A percentile compares a stretch with the other conserved stretches of the same genome.
phyloP scores from a whole-genome alignment of 1,140 invertebrate genomes.

The Pseudomyrmex concolor region DNA sequence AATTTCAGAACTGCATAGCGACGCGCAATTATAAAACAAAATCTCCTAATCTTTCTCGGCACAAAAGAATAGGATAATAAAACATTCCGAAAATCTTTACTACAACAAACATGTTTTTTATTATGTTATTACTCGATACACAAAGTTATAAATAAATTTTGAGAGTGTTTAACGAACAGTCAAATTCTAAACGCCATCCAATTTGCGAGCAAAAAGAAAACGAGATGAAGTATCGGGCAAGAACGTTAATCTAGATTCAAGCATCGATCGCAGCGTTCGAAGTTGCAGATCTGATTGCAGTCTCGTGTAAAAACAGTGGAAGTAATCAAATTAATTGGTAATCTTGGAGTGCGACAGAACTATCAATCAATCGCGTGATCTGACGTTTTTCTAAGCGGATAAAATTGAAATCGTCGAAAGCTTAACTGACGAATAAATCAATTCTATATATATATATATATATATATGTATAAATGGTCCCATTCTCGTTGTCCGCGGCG shows the following conservation, averaged over 20 bases:
- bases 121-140: too few species aligned
- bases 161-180: not conserved
- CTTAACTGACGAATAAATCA: slow-evolving; percentile 47
- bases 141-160: too few species aligned
- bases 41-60: not conserved
- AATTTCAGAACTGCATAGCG: slow-evolving; percentile 2
- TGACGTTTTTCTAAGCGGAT: not conserved
- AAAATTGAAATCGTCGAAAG: slow-evolving; percentile 28
- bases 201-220: not conserved
- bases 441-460: slow-evolving; percentile 36
- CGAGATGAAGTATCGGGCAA: not conserved
- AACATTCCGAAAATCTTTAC: not conserved
- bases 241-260: slow-evolving; percentile 5
- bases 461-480: slow-evolving; percentile 26
- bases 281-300: not conserved
- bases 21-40: slow-evolving; percentile 27
- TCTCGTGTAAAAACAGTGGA: not conserved
- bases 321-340: slow-evolving; percentile 22
- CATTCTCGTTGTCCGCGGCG: slow-evolving; percentile 9
- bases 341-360: not conserved
- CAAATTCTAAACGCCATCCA: not conserved
- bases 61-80: not conserved
- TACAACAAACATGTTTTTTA: not conserved
- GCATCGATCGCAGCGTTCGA: not conserved
- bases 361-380: slow-evolving; percentile 19